Conservation (phyloP, 2,113 vertebrate species). For the Caranx melampygus region DNA sequence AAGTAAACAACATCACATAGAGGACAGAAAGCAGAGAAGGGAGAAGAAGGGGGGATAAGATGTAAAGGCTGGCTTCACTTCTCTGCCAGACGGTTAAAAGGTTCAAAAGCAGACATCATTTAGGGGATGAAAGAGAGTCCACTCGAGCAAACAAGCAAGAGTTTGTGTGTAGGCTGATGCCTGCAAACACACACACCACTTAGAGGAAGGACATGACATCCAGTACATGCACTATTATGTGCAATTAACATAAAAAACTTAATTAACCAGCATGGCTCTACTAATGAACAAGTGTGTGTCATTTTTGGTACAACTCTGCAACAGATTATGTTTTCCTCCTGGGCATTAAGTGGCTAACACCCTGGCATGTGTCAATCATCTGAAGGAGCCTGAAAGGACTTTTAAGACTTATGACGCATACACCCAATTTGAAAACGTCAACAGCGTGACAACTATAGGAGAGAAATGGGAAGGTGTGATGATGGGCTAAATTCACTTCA, state of each 20-base stretch:
- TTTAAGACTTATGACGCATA: slow-evolving; percentile 18
- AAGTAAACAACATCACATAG: slow-evolving; percentile 42
- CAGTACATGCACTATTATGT: background rate
- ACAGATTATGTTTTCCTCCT: slow-evolving; percentile 15
- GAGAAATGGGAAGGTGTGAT: too few relatives aligned
- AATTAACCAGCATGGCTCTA: background rate
- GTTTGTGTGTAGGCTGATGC: background rate
- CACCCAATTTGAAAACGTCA: slow-evolving; percentile 18
- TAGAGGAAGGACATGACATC: background rate
- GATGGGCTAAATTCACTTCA: background rate
- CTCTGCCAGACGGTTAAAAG: slow-evolving; percentile 16
- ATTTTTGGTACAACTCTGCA: background rate
- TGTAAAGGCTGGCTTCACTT: background rate
- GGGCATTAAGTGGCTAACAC: slow-evolving; percentile 2
- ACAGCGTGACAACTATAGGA: background rate
- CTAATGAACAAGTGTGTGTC: background rate
- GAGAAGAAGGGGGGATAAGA: background rate
- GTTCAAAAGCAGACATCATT: slow-evolving; percentile 37
- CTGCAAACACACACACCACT: background rate
- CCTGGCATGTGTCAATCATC: slow-evolving; percentile 43
- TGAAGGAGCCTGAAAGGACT: slow-evolving; percentile 22
- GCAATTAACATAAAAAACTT: background rate
- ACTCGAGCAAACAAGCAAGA: background rate
- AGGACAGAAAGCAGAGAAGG: background rate
- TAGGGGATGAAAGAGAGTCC: slow-evolving; percentile 5